These are phyloP conservation scores for Psettodes erumei DNA, from an alignment of 2,113 vertebrate species.

Conservation along the genomic window DNA sequence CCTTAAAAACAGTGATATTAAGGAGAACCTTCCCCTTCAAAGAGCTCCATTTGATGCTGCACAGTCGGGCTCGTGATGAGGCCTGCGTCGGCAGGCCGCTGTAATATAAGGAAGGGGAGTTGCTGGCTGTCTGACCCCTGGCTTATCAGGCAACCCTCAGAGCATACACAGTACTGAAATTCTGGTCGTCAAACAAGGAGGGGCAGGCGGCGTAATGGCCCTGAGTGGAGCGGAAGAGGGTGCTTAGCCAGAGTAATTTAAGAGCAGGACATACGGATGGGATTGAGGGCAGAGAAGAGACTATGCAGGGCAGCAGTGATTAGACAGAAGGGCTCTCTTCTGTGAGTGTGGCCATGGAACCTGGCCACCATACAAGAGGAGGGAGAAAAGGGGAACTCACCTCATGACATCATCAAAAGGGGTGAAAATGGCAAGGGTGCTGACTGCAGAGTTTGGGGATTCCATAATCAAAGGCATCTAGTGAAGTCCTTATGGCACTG, in stretches of 20 bases:
- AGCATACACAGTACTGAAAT: constrained; percentile 48
- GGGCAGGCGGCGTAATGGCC: constrained; percentile 63
- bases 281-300: constrained; percentile 77
- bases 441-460: constrained; percentile 49
- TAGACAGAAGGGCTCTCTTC: constrained; percentile 81
- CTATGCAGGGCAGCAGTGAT: constrained; percentile 77
- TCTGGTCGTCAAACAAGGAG: constrained; percentile 56
- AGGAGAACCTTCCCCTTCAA: constrained; percentile 49
- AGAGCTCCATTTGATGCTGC: constrained; percentile 46
- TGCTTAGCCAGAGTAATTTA: constrained; percentile 82
- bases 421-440: constrained; percentile 43
- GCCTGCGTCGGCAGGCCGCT: constrained; percentile 56
- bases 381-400: constrained; percentile 12
- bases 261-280: constrained; percentile 74
- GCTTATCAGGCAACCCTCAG: constrained; percentile 54
- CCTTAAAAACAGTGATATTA: constrained; percentile 16
- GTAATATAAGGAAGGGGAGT: constrained; percentile 76
- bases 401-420: constrained; percentile 56
- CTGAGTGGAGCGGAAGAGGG: constrained; percentile 69
- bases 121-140: constrained; percentile 61
- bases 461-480: constrained; percentile 49
- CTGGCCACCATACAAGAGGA: constrained; percentile 53
- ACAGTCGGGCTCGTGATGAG: constrained; percentile 48
- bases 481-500: constrained; percentile 42
- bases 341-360: constrained; percentile 74